Percentiles rank a stretch among this genome's conserved stretches.
Evolutionary conservation across 2,888 invertebrate genomes (phyloP).

Genomic region (Nephrotoma flavescens): DNA sequence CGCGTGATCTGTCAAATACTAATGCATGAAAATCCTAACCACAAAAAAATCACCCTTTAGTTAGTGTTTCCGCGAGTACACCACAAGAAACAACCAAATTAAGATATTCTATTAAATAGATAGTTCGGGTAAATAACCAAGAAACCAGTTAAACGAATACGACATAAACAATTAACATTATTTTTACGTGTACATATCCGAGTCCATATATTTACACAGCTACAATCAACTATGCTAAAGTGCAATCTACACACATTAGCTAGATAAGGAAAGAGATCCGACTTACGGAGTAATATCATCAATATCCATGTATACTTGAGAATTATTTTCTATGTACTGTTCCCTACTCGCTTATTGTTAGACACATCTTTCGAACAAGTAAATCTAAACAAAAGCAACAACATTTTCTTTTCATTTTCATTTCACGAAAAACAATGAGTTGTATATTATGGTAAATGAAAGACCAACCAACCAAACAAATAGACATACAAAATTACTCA

Average conservation of each 20-base stretch:
- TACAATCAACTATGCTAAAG: background rate
- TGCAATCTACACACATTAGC: background rate
- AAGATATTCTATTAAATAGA: too few relatives aligned
- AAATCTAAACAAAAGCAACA: background rate
- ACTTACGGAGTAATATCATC: background rate
- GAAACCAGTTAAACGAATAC: background rate
- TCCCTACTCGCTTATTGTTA: background rate
- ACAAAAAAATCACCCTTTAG: too few relatives aligned
- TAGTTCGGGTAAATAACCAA: too few relatives aligned
- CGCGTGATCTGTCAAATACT: too few relatives aligned
- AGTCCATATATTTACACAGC: background rate
- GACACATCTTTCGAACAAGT: background rate
- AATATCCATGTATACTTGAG: background rate
- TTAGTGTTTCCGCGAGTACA: too few relatives aligned
- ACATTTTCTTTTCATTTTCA: background rate
- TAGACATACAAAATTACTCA: background rate
- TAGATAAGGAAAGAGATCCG: background rate
- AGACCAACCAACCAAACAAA: background rate
- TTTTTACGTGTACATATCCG: too few relatives aligned
- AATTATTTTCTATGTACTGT: background rate
- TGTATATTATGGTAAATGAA: background rate
- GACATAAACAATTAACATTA: background rate
- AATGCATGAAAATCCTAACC: too few relatives aligned
- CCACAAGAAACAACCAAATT: too few relatives aligned
- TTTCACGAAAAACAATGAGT: background rate